These are phyloP conservation scores for Mus minutoides DNA, from an alignment of 2,797 vertebrate genomes.

Conservation along the genomic window DNA sequence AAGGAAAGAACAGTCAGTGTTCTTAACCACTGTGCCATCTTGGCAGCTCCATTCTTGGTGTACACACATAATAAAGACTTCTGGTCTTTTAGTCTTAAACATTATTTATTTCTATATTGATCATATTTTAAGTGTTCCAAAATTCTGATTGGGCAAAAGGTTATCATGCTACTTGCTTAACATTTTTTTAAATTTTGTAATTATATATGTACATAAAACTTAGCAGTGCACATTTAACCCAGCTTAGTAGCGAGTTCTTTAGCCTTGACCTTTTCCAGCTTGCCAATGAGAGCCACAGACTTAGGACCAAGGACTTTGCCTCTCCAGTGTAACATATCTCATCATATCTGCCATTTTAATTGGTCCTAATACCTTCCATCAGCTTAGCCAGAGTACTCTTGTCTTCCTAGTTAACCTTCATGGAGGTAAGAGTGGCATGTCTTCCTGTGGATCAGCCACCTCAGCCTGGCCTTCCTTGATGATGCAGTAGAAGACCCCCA, in stretches of 20 bases:
- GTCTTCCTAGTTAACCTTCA: not conserved
- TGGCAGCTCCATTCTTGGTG: not conserved
- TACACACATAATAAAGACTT: constrained; percentile 25
- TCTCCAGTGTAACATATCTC: not conserved
- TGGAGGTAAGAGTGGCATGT: not conserved
- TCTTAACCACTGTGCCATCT: too few relatives aligned
- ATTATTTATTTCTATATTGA: constrained; percentile 17
- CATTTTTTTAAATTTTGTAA: not conserved
- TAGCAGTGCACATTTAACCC: not conserved
- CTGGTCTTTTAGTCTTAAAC: constrained; percentile 35
- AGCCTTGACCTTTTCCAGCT: not conserved
- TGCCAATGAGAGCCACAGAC: not conserved
- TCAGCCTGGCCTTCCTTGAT: not conserved
- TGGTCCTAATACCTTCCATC: not conserved
- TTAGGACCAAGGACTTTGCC: not conserved
- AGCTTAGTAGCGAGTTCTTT: not conserved
- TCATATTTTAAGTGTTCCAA: constrained; percentile 11
- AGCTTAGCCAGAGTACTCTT: not conserved
- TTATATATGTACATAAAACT: not conserved
- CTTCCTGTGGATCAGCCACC: not conserved
- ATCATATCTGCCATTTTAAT: not conserved
- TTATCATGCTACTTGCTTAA: constrained; percentile 5
- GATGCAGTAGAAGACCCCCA: not conserved
- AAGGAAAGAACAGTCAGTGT: too few relatives aligned
- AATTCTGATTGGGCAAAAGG: constrained; percentile 53